Conservation (phyloP, 1,140 invertebrate species). For the Tenebrio molitor region DNA sequence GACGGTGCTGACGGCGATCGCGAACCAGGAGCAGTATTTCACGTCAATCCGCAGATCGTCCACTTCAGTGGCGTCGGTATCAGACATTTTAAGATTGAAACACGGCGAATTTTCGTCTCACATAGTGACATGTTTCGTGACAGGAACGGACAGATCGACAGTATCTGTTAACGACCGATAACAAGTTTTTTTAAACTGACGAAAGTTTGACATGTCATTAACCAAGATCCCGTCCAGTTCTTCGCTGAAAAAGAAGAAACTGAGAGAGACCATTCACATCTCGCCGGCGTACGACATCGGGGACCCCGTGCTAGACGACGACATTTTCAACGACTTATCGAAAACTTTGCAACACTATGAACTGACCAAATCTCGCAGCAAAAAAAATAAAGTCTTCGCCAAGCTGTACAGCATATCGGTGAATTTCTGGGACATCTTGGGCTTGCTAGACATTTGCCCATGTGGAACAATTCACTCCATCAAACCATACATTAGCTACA, state of each 20-base stretch:
- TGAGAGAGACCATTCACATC: background rate
- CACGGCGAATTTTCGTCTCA: conserved; percentile 10
- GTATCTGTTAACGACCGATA: background rate
- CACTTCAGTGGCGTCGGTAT: background rate
- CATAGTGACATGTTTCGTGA: conserved; percentile 17
- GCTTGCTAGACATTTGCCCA: conserved; percentile 40
- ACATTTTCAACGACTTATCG: conserved; percentile 1
- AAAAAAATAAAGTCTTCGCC: conserved; percentile 21
- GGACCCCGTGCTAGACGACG: background rate
- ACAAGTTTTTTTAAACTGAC: background rate
- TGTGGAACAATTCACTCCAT: conserved; percentile 47
- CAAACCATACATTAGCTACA: conserved; percentile 46
- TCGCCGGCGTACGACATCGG: background rate
- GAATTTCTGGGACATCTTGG: conserved; percentile 47
- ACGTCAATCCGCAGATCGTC: background rate
- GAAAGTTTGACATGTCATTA: background rate
- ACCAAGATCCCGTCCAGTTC: background rate
- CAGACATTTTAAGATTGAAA: background rate
- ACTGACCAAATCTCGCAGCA: conserved; percentile 1
- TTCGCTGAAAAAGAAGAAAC: background rate
- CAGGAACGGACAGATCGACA: conserved; percentile 1
- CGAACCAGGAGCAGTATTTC: conserved; percentile 11
- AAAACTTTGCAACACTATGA: conserved; percentile 23
- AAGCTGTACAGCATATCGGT: conserved; percentile 42
- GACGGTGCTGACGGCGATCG: conserved; percentile 44